A percentile compares a stretch with the other conserved stretches of the same genome.
phyloP scores from a whole-genome alignment of 2,888 invertebrate species.

The Drosophila cognata region DNA sequence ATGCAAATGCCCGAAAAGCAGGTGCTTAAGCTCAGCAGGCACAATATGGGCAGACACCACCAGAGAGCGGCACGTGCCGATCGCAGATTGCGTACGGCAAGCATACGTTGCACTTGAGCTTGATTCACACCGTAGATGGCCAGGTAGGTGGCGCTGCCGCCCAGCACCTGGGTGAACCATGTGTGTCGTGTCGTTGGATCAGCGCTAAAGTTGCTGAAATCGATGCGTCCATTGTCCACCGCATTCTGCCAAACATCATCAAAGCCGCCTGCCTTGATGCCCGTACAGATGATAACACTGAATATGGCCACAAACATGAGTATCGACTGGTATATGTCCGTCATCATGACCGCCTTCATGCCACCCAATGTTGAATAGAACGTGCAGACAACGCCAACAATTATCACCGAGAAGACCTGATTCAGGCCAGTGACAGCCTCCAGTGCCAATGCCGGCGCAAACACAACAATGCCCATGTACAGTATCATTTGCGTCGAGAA shows the following conservation, averaged over 20 bases:
- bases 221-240: constrained; percentile 88
- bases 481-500: constrained; percentile 96
- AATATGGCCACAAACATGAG: constrained; percentile 94
- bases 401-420: constrained; percentile 89
- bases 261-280: constrained; percentile 89
- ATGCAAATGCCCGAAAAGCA: constrained; percentile 92
- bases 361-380: constrained; percentile 95
- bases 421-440: constrained; percentile 93
- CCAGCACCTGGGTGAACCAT: constrained; percentile 92
- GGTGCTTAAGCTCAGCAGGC: constrained; percentile 90
- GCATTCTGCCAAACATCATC: constrained; percentile 90
- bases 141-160: constrained; percentile 92
- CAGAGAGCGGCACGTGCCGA: constrained; percentile 91
- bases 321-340: constrained; percentile 93
- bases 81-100: constrained; percentile 89
- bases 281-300: constrained; percentile 91
- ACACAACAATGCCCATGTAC: constrained; percentile 96
- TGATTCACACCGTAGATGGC: constrained; percentile 95
- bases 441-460: constrained; percentile 96
- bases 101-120: constrained; percentile 91
- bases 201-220: constrained; percentile 89
- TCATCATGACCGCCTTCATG: constrained; percentile 95
- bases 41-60: constrained; percentile 93
- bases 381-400: constrained; percentile 89
- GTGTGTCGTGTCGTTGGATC: constrained; percentile 94